These are phyloP conservation scores for Unio pictorum DNA, from an alignment of 2,888 invertebrate species.

Conservation along the genomic window DNA sequence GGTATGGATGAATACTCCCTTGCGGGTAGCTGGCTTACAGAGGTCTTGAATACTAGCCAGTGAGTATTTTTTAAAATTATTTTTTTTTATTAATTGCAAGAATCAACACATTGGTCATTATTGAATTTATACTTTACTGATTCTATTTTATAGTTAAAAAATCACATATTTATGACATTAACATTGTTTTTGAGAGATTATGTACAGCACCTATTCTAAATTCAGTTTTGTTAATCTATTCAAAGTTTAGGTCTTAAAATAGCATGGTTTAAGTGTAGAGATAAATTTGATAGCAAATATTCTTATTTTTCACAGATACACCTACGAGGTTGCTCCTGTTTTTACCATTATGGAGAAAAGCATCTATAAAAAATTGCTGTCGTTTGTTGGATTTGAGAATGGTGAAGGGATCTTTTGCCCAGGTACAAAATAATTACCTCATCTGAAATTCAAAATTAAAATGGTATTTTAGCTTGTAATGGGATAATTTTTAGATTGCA, in stretches of 20 bases:
- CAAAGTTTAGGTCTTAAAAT: no score
- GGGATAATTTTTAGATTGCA: background rate
- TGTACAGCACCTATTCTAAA: no score
- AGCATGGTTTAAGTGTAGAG: no score
- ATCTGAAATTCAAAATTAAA: constrained; percentile 16
- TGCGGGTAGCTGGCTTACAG: constrained; percentile 98
- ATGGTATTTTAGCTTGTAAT: background rate
- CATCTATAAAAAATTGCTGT: constrained; percentile 93
- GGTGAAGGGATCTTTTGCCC: constrained; percentile 91
- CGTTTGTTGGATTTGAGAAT: constrained; percentile 85
- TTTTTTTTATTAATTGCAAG: background rate
- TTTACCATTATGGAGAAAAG: constrained; percentile 99
- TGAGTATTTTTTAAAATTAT: constrained; percentile 51
- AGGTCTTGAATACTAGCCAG: constrained; percentile 99
- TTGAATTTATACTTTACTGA: no score
- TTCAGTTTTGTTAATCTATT: no score
- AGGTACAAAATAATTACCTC: constrained; percentile 73
- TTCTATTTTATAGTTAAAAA: no score
- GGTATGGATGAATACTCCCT: constrained; percentile 96
- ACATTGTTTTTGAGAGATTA: no score
- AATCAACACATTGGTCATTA: background rate
- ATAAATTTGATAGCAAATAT: no score
- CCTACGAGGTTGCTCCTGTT: constrained; percentile 98
- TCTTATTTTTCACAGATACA: constrained; percentile 78
- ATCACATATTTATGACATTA: no score